phyloP scores from a whole-genome alignment of 2,888 invertebrate species.

The Clusia tigrina region DNA sequence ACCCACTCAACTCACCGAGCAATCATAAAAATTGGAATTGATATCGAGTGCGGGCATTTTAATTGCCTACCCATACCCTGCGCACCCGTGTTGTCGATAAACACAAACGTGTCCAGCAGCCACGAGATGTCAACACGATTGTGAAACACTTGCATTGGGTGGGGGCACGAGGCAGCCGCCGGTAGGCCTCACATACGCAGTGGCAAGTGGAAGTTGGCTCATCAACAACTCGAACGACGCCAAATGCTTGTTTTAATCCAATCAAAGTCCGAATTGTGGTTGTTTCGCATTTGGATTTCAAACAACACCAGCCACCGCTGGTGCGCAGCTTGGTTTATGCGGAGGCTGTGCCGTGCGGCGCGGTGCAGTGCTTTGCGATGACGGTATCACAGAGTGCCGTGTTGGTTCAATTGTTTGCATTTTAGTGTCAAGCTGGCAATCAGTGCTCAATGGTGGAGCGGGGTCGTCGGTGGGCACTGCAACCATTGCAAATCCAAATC shows the following conservation, averaged over 20 bases:
- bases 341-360: background rate
- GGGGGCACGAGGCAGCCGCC: background rate
- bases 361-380: background rate
- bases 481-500: conserved; percentile 15
- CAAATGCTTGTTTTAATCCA: conserved; percentile 58
- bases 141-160: conserved; percentile 17
- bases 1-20: conserved; percentile 37
- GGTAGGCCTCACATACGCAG: conserved; percentile 11
- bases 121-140: conserved; percentile 44
- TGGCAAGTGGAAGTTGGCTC: conserved; percentile 42
- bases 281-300: conserved; percentile 39
- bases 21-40: conserved; percentile 50
- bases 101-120: conserved; percentile 7
- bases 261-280: conserved; percentile 55
- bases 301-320: conserved; percentile 26
- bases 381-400: no score
- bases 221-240: conserved; percentile 46
- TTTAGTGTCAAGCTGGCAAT: background rate
- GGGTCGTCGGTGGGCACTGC: background rate
- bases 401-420: background rate
- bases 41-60: conserved; percentile 42
- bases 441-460: no score
- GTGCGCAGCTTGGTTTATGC: conserved; percentile 36
- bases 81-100: conserved; percentile 19
- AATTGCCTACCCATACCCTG: conserved; percentile 41